Evolutionary conservation across 2,797 vertebrate genomes (phyloP).

Genomic region (Lophotriccus pileatus): DNA sequence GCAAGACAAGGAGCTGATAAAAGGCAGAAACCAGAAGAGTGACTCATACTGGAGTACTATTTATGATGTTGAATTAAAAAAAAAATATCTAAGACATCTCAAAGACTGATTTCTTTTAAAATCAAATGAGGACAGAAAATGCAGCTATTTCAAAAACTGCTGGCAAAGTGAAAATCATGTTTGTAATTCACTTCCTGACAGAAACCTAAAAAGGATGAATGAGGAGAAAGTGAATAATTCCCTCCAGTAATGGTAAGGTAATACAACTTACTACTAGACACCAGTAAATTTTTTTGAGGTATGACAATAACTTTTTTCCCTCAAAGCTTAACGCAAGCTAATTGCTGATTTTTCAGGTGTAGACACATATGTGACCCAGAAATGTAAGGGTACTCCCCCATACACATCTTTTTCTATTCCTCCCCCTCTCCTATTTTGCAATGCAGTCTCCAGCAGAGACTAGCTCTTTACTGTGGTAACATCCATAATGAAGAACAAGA

Average conservation of each 20-base stretch:
- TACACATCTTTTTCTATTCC: neutral
- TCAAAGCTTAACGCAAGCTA: neutral
- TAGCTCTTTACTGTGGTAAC: neutral
- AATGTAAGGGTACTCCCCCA: neutral
- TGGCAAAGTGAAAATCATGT: neutral
- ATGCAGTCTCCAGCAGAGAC: neutral
- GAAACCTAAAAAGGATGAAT: neutral
- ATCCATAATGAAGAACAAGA: neutral
- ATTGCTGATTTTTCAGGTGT: neutral
- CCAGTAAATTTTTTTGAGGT: neutral
- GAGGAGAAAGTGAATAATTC: neutral
- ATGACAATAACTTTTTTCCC: neutral
- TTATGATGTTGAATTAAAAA: neutral
- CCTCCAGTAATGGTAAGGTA: neutral
- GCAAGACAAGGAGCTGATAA: neutral
- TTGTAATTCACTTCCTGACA: neutral
- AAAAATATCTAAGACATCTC: neutral
- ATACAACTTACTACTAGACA: neutral
- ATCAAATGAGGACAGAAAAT: neutral
- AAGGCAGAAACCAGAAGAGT: neutral
- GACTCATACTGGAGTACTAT: neutral
- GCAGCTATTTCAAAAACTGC: slow-evolving; percentile 5
- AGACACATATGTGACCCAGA: neutral
- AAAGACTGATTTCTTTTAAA: neutral
- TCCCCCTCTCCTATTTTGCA: neutral